Evolutionary conservation across 2,888 invertebrate genomes (phyloP).

Genomic region (Lasius platythorax): DNA sequence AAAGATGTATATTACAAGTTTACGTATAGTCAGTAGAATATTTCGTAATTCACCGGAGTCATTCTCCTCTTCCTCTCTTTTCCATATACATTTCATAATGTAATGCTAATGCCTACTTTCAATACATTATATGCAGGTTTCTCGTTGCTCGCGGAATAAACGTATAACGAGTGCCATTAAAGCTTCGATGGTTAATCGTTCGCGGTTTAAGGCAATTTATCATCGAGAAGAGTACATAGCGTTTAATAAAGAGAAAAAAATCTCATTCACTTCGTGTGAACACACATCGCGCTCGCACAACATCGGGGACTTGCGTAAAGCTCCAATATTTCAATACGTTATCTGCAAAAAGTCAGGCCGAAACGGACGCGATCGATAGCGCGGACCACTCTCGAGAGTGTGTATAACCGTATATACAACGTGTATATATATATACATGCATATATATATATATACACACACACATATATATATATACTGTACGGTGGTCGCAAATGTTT

Average conservation of each 20-base stretch:
- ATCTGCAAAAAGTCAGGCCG: conserved; percentile 70
- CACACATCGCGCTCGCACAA: conserved; percentile 5
- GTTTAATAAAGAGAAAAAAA: conserved; percentile 24
- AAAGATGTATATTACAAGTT: not conserved
- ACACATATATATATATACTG: too few species aligned
- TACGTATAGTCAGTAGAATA: conserved; percentile 13
- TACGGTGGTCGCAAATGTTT: conserved; percentile 14
- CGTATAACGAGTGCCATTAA: conserved; percentile 31
- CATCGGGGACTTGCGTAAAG: conserved; percentile 9
- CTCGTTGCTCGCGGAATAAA: not conserved
- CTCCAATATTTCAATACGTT: conserved; percentile 69
- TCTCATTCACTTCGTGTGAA: not conserved
- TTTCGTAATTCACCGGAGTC: not conserved
- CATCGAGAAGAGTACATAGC: not conserved
- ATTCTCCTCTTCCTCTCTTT: not conserved
- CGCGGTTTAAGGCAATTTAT: conserved; percentile 12
- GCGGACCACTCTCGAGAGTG: not conserved
- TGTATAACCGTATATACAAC: not conserved
- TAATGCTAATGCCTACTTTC: conserved; percentile 30
- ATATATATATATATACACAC: too few species aligned
- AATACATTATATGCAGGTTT: conserved; percentile 26
- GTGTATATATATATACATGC: too few species aligned
- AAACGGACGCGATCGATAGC: conserved; percentile 65
- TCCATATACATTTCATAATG: not conserved
- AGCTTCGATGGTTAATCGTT: conserved; percentile 5